Percentiles rank a stretch among this genome's conserved stretches.
Evolutionary conservation across 2,113 vertebrate species (phyloP).

Genomic region (Colossoma macropomum): DNA sequence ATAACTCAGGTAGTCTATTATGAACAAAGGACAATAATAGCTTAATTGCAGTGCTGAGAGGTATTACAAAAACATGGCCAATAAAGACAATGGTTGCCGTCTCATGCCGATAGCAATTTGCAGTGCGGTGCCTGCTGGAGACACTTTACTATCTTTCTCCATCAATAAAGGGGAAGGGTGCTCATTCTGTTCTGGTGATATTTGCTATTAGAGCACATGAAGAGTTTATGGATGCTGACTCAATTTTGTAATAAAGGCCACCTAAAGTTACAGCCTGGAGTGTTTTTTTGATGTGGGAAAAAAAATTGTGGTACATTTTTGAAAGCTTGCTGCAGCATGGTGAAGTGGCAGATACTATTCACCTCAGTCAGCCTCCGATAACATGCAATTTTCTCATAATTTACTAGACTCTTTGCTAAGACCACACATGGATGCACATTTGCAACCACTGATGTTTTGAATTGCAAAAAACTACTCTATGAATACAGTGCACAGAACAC

Average conservation of each 20-base stretch:
- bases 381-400: not conserved
- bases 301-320: constrained; percentile 3
- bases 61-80: constrained; percentile 50
- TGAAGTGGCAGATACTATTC: not conserved
- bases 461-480: not conserved
- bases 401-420: not conserved
- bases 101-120: constrained; percentile 51
- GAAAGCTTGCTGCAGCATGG: constrained; percentile 2
- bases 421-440: not conserved
- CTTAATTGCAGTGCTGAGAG: constrained; percentile 63
- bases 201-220: constrained; percentile 60
- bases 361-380: not conserved
- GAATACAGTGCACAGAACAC: not conserved
- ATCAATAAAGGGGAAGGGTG: constrained; percentile 65
- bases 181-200: constrained; percentile 49
- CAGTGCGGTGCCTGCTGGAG: constrained; percentile 49
- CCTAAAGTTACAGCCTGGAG: constrained; percentile 50
- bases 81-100: constrained; percentile 60
- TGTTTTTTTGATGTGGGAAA: constrained; percentile 12
- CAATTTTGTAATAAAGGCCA: constrained; percentile 61
- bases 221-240: constrained; percentile 64
- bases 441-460: not conserved
- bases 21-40: constrained; percentile 63
- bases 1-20: constrained; percentile 60
- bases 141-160: constrained; percentile 53